Conservation (phyloP, 64 coral and sea anemone species). For the Catalaphyllia jardinei region DNA sequence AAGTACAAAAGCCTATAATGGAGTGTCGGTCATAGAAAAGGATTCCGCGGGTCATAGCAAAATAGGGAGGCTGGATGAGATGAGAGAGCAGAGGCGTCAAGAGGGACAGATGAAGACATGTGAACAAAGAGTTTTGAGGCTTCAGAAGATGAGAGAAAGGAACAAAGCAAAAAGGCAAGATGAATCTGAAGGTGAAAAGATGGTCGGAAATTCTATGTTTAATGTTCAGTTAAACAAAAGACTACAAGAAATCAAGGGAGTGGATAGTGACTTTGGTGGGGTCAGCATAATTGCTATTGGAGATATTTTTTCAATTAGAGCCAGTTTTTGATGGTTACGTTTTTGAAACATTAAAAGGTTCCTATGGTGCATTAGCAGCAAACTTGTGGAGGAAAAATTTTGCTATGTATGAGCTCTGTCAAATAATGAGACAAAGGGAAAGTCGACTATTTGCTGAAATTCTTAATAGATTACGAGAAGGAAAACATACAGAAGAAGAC, state of each 20-base stretch:
- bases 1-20: too few species aligned
- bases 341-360: too few species aligned
- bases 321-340: too few species aligned
- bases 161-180: background rate
- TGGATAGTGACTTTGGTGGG: slow-evolving; percentile 32
- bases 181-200: background rate
- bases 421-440: too few species aligned
- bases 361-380: slow-evolving; percentile 15
- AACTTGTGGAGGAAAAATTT: slow-evolving; percentile 60
- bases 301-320: too few species aligned
- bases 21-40: too few species aligned
- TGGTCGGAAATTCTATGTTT: slow-evolving; percentile 34
- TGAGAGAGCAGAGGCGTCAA: background rate
- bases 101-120: background rate
- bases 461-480: too few species aligned
- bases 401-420: slow-evolving; percentile 48
- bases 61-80: too few species aligned
- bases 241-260: slow-evolving; percentile 50
- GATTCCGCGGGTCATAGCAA: too few species aligned
- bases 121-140: background rate
- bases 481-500: too few species aligned
- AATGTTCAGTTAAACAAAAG: slow-evolving; percentile 41
- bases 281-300: too few species aligned
- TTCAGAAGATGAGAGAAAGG: background rate
- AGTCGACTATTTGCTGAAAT: too few species aligned